phyloP scores from a whole-genome alignment of 2,888 invertebrate genomes.

The Xestia xanthographa region DNA sequence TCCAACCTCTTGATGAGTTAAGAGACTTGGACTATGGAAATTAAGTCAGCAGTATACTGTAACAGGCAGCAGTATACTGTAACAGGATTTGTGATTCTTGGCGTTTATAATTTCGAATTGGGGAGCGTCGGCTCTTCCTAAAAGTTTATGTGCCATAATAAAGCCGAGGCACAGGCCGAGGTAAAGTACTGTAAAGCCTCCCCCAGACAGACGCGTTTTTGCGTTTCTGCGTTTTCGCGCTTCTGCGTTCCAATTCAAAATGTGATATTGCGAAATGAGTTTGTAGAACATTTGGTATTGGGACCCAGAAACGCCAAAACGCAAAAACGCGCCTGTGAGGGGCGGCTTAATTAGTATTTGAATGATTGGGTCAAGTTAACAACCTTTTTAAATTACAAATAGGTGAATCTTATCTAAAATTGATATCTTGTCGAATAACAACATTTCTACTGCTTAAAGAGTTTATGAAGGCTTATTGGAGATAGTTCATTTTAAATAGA shows the following conservation, averaged over 20 bases:
- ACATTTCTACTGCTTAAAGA: conserved; percentile 28
- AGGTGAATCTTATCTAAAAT: not conserved
- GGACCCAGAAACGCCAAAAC: too few relatives aligned
- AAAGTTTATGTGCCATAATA: conserved; percentile 29
- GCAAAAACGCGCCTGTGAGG: too few relatives aligned
- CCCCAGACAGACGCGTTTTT: too few relatives aligned
- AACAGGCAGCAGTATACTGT: not conserved
- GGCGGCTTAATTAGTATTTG: not conserved
- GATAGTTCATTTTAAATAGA: conserved; percentile 58
- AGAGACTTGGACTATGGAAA: conserved; percentile 47
- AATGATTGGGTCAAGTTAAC: not conserved
- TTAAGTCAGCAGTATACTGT: not conserved
- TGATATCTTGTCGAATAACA: conserved; percentile 55
- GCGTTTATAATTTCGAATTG: not conserved
- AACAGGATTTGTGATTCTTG: not conserved
- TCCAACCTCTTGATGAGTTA: conserved; percentile 55
- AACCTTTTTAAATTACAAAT: not conserved
- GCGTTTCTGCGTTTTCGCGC: too few relatives aligned
- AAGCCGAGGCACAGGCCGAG: not conserved
- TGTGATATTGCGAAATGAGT: too few relatives aligned
- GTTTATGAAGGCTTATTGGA: conserved; percentile 38
- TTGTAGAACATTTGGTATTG: too few relatives aligned
- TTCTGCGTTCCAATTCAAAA: too few relatives aligned
- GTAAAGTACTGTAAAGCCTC: not conserved
- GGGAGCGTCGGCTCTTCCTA: not conserved